phyloP scores from a whole-genome alignment of 1,140 invertebrate species.

The Stenopsyche tienmushanensis region DNA sequence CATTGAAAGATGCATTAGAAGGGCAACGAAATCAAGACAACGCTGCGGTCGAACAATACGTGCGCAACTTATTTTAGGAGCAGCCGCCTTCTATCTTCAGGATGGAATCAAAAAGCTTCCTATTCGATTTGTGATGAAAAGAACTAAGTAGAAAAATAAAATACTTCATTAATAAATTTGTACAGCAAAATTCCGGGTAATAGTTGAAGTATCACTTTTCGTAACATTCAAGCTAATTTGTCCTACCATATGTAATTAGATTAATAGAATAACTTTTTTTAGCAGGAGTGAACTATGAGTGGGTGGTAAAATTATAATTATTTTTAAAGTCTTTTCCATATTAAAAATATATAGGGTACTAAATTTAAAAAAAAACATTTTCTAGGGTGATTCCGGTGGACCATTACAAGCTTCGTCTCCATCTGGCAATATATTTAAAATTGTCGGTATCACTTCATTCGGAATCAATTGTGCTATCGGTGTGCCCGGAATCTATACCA shows the following conservation, averaged over 20 bases:
- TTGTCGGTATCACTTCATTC: constrained; percentile 44
- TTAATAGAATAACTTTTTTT: not conserved
- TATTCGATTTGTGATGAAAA: no score
- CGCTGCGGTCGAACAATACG: no score
- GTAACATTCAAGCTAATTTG: not conserved
- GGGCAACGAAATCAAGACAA: no score
- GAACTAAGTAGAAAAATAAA: no score
- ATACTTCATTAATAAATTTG: no score
- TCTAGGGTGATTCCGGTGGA: constrained; percentile 67
- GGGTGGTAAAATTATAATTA: not conserved
- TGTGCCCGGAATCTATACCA: constrained; percentile 63
- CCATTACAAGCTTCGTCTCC: constrained; percentile 26
- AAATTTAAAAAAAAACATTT: constrained; percentile 2
- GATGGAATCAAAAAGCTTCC: no score
- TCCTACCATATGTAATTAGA: not conserved
- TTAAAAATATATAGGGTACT: not conserved
- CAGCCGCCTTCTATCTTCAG: no score
- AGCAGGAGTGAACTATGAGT: not conserved
- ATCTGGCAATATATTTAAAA: constrained; percentile 44
- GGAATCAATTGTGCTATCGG: constrained; percentile 47
- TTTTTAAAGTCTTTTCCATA: not conserved
- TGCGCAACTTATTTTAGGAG: no score
- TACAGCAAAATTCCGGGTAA: no score
- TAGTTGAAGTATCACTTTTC: not conserved
- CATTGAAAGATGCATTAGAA: no score